Base-by-base conservation (phyloP, 37 sponge, comb jelly and placozoan species). In the Crambe crambe region DNA sequence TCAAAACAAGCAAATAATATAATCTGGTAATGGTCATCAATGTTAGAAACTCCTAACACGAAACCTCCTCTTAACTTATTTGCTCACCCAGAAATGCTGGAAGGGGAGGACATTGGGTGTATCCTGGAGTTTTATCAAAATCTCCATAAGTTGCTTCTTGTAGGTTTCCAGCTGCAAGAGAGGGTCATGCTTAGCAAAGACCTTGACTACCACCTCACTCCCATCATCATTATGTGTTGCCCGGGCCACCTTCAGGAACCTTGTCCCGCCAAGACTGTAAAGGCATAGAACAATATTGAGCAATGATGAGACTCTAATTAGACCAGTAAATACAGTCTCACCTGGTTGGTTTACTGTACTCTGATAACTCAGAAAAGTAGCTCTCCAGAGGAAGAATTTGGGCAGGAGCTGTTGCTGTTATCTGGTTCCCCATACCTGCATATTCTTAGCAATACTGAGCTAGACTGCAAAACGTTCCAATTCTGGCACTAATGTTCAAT, bases 241-340 rank as follows among this genome's bases (percentile, higher is more conserved):
- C n/a, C 92, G 70, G 21, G 94, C 98, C 26, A 93, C 93, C 70
- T 98, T 98, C 73, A 98, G 74, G 83, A 98, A 95, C 37, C 98
- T 87, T 2, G 98, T 98, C 60, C 96, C 90, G 36, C 98, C 96
- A 71, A 98, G 51, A 56, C 94, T 97, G 43, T 47, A 47, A 47
- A 12, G 12, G 35, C 56, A 74, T 29, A 27, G 20, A 31, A 32
- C 20, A 31, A 68, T 4, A 34, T 8, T 5, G 5, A 18, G 4
- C 29, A 5, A 37, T 37, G 9, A 37, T 18, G 8, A 10, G 70
- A 15, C 21, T 21, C 37, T 47, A 47, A 29, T 68, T 5, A 34
- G 68, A 8, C 39, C 6, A 68, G 39, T 35, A 15, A 68, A 9
- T 32, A 37, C 26, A 27, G 25, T 30, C 68, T 69, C 8, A 82